Base-by-base conservation (phyloP, 2,888 invertebrate species). In the Magallana nippona region DNA sequence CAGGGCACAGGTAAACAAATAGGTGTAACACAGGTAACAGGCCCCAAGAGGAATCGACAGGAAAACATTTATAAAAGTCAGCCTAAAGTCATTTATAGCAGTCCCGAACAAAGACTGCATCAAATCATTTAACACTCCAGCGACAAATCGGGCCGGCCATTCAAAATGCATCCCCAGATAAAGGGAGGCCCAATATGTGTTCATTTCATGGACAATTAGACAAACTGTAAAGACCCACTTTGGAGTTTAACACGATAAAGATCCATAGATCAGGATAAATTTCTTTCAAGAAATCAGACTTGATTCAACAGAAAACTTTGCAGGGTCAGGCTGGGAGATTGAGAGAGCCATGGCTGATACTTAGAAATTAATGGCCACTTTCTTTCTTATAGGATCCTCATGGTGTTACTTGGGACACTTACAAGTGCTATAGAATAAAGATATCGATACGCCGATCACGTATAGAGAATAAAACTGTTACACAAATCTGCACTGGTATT, bases 221-320 rank as follows among this genome's bases (percentile, higher is more conserved):
- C 71, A 27, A 10, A 8, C 71, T 71, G 27, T 22, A 71, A 71
- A 71, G 71, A 22, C 15, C 27, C 71, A 11, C 15, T 17, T 17
- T 19, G 19, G 8, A 60, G 17, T 60, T 19, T 19, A 13, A 32
- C 27, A 15, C 13, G 22, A 71, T 27, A 71, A 71, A 27, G 27
- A 71, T 71, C 71, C 71, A 71, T 71, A 71, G 15, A 71, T 71
- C 71, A 71, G 71, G 71, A 71, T 71, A 71, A 71, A 71, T 22
- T 71, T 71, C 32, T 71, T 27, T 44, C 44, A 71, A 71, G 71
- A 71, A 71, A 71, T 71, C 15, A 2, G 22, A 32, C 32, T 22
- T 71, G 32, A 27, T 27, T 22, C 71, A 13, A 32, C 15, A 13
- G 71, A 71, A 60, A 71, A 71, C 32, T 44, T 8, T 44, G 44